These are phyloP conservation scores for Pseudobourletiella spinata DNA, from an alignment of 1,140 invertebrate species.

Conservation along the genomic window DNA sequence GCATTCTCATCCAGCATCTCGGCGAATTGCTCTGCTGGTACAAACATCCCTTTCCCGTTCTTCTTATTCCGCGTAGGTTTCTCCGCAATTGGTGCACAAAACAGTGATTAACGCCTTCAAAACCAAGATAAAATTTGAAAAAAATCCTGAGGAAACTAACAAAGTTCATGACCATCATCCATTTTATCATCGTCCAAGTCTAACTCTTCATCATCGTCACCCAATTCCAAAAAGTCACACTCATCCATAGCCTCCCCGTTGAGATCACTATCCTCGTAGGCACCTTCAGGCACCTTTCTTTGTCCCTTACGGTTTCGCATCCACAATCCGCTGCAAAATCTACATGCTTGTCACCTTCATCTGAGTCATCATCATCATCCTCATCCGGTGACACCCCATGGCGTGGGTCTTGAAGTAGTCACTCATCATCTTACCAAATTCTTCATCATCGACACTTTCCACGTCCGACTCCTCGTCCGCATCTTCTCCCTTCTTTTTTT, in stretches of 20 bases:
- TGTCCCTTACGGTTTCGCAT: conserved; percentile 37
- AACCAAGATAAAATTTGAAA: background rate
- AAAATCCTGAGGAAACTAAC: conserved; percentile 11
- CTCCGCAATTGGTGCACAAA: background rate
- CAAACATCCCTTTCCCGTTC: conserved; percentile 26
- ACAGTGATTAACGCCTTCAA: background rate
- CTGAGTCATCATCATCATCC: conserved; percentile 33
- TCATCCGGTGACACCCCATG: conserved; percentile 16
- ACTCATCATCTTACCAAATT: conserved; percentile 71
- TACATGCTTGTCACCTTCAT: conserved; percentile 22
- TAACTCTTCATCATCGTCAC: conserved; percentile 31
- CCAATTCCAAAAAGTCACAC: conserved; percentile 32
- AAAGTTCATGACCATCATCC: conserved; percentile 39
- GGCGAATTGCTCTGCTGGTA: conserved; percentile 37
- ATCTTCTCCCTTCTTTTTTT: conserved; percentile 41
- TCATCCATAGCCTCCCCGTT: conserved; percentile 40
- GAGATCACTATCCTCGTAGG: conserved; percentile 41
- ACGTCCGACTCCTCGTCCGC: conserved; percentile 52
- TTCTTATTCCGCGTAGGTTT: background rate
- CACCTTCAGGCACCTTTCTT: conserved; percentile 42
- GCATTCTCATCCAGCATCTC: conserved; percentile 33
- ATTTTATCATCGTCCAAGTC: conserved; percentile 34
- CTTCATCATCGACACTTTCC: conserved; percentile 76
- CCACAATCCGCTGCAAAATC: conserved; percentile 36
- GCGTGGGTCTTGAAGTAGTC: conserved; percentile 34